A percentile compares a stretch with the other conserved stretches of the same genome.
These are phyloP conservation scores for Sylvilagus floridanus DNA, from an alignment of 2,797 vertebrate genomes.

Conservation along the genomic window DNA sequence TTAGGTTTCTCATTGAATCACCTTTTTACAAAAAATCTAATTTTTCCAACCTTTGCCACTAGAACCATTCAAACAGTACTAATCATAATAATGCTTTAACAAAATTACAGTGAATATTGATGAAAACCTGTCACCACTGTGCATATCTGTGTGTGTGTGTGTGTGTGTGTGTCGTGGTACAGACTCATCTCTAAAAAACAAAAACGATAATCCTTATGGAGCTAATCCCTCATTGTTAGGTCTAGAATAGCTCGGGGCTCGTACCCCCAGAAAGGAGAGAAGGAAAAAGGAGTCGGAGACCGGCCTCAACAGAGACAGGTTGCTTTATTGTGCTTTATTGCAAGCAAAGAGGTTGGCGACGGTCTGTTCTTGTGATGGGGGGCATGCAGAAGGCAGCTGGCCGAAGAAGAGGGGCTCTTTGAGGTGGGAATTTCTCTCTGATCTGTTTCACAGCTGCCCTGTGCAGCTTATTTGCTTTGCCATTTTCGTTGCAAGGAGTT, in stretches of 20 bases:
- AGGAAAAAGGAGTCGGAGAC: neutral
- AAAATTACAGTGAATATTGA: neutral
- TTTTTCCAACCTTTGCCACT: neutral
- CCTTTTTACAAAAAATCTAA: neutral
- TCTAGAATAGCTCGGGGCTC: no score
- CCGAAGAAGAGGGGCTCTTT: no score
- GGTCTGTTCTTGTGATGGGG: no score
- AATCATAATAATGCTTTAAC: neutral
- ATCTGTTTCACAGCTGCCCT: no score
- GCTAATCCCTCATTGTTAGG: neutral
- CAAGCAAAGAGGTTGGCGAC: no score
- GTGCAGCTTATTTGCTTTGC: no score
- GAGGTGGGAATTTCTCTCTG: no score
- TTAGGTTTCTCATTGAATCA: neutral
- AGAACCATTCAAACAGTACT: neutral
- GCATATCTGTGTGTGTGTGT: neutral
- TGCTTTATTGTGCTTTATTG: no score
- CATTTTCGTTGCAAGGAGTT: no score
- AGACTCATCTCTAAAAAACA: slow-evolving; percentile 4
- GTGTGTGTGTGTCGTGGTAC: neutral
- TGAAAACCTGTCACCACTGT: neutral
- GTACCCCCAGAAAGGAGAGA: neutral
- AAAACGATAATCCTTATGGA: neutral
- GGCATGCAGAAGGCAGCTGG: no score
- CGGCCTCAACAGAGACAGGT: no score